Evolutionary conservation across 2,888 invertebrate genomes (phyloP).

Genomic region (Philhelius pedissequus): DNA sequence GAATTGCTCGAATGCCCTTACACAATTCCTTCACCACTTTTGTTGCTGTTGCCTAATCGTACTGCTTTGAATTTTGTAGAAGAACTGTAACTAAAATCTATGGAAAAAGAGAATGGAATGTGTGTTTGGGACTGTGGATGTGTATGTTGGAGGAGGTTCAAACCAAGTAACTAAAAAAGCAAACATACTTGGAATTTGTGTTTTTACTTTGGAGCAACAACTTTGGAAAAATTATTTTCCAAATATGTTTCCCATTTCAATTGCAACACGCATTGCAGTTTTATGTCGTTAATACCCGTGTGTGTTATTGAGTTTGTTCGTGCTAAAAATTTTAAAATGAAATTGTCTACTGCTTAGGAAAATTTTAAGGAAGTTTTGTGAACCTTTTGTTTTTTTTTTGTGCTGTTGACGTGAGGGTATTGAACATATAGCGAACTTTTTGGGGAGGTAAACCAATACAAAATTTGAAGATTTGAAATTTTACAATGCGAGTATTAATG

Average conservation of each 20-base stretch:
- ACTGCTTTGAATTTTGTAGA: slow-evolving; percentile 5
- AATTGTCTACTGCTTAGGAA: background rate
- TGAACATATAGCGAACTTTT: too few species aligned
- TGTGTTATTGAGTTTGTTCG: slow-evolving; percentile 2
- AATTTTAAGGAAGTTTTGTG: background rate
- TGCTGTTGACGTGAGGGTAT: too few species aligned
- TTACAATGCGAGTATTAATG: too few species aligned
- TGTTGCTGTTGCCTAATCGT: background rate
- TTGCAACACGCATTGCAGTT: slow-evolving; percentile 12
- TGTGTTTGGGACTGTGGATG: too few species aligned
- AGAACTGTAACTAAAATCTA: background rate
- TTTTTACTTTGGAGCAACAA: background rate
- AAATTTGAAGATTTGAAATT: too few species aligned
- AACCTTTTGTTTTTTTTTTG: background rate
- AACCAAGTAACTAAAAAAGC: background rate
- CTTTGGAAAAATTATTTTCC: slow-evolving; percentile 2
- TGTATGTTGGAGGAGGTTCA: background rate
- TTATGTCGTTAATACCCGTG: background rate
- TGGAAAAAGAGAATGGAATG: background rate
- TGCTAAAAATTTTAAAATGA: background rate
- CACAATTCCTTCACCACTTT: slow-evolving; percentile 6
- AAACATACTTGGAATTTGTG: slow-evolving; percentile 3
- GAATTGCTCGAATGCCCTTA: too few species aligned
- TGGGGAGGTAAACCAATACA: too few species aligned
- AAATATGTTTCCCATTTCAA: background rate